Percentiles rank a stretch among this genome's conserved stretches.
Conservation (phyloP, 2,888 invertebrate species). For the Euzetes globulus region DNA sequence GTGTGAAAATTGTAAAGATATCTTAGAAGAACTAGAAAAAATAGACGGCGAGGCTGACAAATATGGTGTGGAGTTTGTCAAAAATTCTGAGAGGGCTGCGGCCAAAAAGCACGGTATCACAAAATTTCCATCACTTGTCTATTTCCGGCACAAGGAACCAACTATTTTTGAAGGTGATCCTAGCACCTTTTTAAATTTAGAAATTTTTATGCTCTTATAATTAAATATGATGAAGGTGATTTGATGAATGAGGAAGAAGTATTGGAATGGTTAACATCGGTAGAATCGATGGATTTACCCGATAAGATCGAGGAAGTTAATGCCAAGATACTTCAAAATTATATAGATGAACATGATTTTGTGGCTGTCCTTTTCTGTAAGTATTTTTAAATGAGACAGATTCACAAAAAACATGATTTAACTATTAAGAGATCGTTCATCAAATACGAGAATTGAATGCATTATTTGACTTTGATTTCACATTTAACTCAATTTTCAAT, state of each 20-base stretch:
- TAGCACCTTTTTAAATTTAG: no score
- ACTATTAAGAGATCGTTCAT: no score
- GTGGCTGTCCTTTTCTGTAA: conserved; percentile 90
- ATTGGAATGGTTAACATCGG: conserved; percentile 82
- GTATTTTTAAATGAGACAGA: no score
- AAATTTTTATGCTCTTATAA: no score
- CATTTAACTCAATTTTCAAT: no score
- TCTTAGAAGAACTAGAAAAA: conserved; percentile 43
- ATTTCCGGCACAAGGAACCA: conserved; percentile 92
- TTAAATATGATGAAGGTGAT: conserved; percentile 67
- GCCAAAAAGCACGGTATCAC: conserved; percentile 94
- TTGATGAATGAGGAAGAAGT: conserved; percentile 90
- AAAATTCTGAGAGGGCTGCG: conserved; percentile 51
- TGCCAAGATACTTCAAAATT: conserved; percentile 75
- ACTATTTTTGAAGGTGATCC: conserved; percentile 95
- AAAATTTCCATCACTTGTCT: conserved; percentile 90
- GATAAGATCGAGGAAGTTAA: conserved; percentile 94
- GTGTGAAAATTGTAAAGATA: conserved; percentile 45
- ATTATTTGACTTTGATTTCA: no score
- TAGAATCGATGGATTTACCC: conserved; percentile 89
- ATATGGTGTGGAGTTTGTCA: conserved; percentile 89
- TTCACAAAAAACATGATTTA: no score
- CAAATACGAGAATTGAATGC: no score
- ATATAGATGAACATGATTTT: conserved; percentile 82
- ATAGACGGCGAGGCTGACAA: conserved; percentile 92